phyloP scores from a whole-genome alignment of 2,113 vertebrate species.

The Lepus europaeus region DNA sequence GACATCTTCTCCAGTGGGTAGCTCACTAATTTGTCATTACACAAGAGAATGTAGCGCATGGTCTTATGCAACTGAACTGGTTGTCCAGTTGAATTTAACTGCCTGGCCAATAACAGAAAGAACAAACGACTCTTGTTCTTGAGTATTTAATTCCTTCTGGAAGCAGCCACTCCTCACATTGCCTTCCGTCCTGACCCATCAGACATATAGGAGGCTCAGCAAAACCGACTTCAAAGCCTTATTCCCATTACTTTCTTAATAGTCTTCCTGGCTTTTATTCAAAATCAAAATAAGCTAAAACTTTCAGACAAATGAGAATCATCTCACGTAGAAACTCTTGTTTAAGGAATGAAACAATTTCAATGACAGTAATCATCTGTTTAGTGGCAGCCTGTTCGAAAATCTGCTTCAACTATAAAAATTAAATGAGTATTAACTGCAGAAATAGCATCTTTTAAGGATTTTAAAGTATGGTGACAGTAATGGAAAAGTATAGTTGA shows the following conservation, averaged over 20 bases:
- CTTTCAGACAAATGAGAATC: neutral
- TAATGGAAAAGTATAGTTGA: slow-evolving; percentile 49
- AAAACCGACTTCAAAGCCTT: neutral
- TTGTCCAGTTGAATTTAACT: neutral
- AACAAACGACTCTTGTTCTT: neutral
- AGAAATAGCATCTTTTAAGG: slow-evolving; percentile 5
- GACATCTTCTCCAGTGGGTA: slow-evolving; percentile 9
- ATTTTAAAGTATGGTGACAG: slow-evolving; percentile 36
- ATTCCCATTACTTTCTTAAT: slow-evolving; percentile 41
- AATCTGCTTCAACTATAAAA: slow-evolving; percentile 45
- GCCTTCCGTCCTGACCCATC: neutral
- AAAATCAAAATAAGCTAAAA: slow-evolving; percentile 49
- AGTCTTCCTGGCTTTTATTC: neutral
- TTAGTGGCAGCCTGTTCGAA: neutral
- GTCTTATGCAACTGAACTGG: neutral
- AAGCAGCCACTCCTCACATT: neutral
- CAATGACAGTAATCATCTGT: slow-evolving; percentile 16
- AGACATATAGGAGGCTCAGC: neutral
- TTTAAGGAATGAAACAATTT: neutral
- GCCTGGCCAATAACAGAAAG: neutral
- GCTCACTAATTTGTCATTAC: slow-evolving; percentile 43
- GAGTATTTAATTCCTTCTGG: neutral
- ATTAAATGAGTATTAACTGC: slow-evolving; percentile 3
- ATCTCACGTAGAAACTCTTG: neutral
- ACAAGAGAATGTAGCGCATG: neutral